Evolutionary conservation across 2,888 invertebrate species (phyloP).

Genomic region (Sussaba pulchella): DNA sequence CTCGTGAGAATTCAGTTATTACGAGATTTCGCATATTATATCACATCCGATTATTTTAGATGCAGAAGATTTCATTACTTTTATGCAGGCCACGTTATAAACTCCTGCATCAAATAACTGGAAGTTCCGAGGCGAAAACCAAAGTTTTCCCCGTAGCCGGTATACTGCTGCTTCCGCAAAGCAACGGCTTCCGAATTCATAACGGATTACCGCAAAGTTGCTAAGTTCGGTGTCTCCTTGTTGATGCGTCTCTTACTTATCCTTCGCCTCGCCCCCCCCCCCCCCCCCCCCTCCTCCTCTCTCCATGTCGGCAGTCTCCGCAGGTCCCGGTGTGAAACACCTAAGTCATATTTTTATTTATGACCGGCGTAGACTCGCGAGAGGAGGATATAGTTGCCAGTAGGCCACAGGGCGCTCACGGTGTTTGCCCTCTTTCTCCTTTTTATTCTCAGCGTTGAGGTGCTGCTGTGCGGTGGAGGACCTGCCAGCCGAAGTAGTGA

Average conservation of each 20-base stretch:
- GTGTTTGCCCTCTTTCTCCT: conserved; percentile 50
- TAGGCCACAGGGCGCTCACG: conserved; percentile 39
- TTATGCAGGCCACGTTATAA: conserved; percentile 23
- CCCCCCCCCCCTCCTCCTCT: too few species aligned
- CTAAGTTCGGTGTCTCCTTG: conserved; percentile 52
- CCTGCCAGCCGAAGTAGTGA: conserved; percentile 61
- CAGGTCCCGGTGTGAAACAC: conserved; percentile 41
- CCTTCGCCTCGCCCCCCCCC: not conserved
- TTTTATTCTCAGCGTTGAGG: conserved; percentile 37
- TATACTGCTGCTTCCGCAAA: conserved; percentile 23
- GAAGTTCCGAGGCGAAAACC: conserved; percentile 9
- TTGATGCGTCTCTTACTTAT: conserved; percentile 34
- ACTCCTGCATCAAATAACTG: conserved; percentile 23
- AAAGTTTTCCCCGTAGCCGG: conserved; percentile 10
- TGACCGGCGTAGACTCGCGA: conserved; percentile 43
- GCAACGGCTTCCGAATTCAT: conserved; percentile 56
- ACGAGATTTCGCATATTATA: not conserved
- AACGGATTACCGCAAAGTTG: conserved; percentile 53
- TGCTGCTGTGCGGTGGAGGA: conserved; percentile 33
- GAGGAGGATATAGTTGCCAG: conserved; percentile 34
- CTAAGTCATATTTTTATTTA: conserved; percentile 64
- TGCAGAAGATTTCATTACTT: conserved; percentile 15
- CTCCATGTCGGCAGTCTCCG: conserved; percentile 19
- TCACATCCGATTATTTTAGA: not conserved
- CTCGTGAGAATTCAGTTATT: not conserved